Evolutionary conservation across 2,888 invertebrate species (phyloP).

Genomic region (Lasioglossum morio): DNA sequence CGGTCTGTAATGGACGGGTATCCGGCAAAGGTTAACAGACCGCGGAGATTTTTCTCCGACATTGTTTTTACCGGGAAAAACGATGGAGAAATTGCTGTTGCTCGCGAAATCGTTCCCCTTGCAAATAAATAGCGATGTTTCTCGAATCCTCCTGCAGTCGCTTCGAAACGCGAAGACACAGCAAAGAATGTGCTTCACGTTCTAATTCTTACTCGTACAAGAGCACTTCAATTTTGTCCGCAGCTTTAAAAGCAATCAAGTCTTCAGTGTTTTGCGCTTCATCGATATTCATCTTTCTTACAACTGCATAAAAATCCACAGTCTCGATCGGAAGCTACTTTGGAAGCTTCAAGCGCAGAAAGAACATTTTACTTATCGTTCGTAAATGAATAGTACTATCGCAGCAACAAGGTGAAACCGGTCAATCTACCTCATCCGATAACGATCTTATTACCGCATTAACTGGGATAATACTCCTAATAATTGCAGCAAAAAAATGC

Average conservation of each 20-base stretch:
- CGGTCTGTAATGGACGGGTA: conserved; percentile 15
- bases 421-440: neutral
- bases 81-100: neutral
- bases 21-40: neutral
- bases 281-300: too few relatives aligned
- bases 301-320: neutral
- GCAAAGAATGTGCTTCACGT: neutral
- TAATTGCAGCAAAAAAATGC: neutral
- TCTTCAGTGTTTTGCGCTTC: neutral
- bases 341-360: neutral
- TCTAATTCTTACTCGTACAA: neutral
- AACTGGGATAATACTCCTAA: neutral
- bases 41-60: neutral
- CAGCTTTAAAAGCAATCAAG: neutral
- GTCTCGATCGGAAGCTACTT: neutral
- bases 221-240: neutral
- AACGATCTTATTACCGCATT: neutral
- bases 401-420: neutral
- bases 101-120: neutral
- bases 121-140: neutral
- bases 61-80: conserved; percentile 4
- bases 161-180: neutral
- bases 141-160: neutral
- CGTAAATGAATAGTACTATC: neutral
- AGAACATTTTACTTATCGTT: neutral